A percentile compares a stretch with the other conserved stretches of the same genome.
phyloP scores from a whole-genome alignment of 2,888 invertebrate species.

The Ectemnius continuus region DNA sequence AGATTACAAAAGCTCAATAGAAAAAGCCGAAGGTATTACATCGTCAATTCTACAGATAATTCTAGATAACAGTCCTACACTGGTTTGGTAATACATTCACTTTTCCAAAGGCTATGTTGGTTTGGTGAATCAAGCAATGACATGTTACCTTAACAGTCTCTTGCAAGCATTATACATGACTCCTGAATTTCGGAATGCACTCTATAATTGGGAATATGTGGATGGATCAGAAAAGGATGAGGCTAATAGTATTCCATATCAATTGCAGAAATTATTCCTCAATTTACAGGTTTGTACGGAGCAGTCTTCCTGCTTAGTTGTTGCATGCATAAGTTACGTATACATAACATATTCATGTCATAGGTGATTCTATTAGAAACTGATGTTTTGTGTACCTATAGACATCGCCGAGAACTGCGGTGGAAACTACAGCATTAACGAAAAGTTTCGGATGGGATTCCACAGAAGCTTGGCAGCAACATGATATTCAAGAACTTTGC shows the following conservation, averaged over 20 bases:
- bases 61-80: not conserved
- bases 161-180: conserved; percentile 94
- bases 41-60: not conserved
- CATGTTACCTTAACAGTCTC: conserved; percentile 93
- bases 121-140: conserved; percentile 94
- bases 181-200: conserved; percentile 92
- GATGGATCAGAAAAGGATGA: conserved; percentile 83
- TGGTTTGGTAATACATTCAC: not conserved
- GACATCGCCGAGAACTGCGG: conserved; percentile 88
- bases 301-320: too few relatives aligned
- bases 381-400: conserved; percentile 66
- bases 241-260: conserved; percentile 89
- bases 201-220: conserved; percentile 89
- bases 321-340: too few relatives aligned
- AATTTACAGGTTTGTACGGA: conserved; percentile 83
- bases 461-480: conserved; percentile 94
- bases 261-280: conserved; percentile 91
- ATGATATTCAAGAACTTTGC: conserved; percentile 94
- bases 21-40: not conserved
- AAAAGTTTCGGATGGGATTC: conserved; percentile 95
- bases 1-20: not conserved
- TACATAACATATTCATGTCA: not conserved
- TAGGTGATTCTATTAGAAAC: conserved; percentile 5
- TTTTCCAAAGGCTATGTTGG: conserved; percentile 83
- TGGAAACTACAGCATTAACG: conserved; percentile 92